A percentile compares a stretch with the other conserved stretches of the same genome.
Conservation (phyloP, 1,140 invertebrate species). For the Pseudomyrmex dendroicus region DNA sequence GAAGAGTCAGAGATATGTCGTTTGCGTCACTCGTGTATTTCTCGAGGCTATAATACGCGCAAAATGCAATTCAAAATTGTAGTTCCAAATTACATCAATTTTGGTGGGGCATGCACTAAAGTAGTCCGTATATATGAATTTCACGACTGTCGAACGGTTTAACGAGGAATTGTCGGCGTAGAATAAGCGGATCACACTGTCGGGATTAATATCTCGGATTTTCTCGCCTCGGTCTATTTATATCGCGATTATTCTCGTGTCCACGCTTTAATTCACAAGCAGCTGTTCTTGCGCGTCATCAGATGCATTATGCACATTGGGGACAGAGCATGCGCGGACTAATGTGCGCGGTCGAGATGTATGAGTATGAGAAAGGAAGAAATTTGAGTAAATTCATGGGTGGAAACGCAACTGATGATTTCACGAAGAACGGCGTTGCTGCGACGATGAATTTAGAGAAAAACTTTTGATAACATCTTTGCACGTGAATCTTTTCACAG, state of each 20-base stretch:
- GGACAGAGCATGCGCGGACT: neutral
- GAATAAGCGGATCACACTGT: constrained; percentile 15
- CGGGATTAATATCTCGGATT: constrained; percentile 43
- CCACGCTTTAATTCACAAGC: constrained; percentile 58
- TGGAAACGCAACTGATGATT: constrained; percentile 3
- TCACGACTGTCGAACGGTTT: constrained; percentile 35
- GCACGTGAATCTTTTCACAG: constrained; percentile 40
- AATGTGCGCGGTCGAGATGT: neutral
- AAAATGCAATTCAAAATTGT: no score
- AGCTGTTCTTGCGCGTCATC: constrained; percentile 14
- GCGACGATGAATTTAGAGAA: neutral
- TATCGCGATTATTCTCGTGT: constrained; percentile 35
- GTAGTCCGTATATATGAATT: constrained; percentile 15
- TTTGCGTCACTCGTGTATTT: no score
- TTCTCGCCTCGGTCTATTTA: constrained; percentile 55
- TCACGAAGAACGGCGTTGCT: neutral
- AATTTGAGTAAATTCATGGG: constrained; percentile 5
- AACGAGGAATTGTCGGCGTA: constrained; percentile 32
- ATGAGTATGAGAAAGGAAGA: no score
- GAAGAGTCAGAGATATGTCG: no score
- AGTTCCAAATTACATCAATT: no score
- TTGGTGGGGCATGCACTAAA: no score
- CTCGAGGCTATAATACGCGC: no score
- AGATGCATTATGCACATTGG: constrained; percentile 52
- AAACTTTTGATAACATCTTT: constrained; percentile 5